Percentiles rank a stretch among this genome's conserved stretches.
These are phyloP conservation scores for Riptortus pedestris DNA, from an alignment of 1,140 invertebrate species.

Conservation along the genomic window DNA sequence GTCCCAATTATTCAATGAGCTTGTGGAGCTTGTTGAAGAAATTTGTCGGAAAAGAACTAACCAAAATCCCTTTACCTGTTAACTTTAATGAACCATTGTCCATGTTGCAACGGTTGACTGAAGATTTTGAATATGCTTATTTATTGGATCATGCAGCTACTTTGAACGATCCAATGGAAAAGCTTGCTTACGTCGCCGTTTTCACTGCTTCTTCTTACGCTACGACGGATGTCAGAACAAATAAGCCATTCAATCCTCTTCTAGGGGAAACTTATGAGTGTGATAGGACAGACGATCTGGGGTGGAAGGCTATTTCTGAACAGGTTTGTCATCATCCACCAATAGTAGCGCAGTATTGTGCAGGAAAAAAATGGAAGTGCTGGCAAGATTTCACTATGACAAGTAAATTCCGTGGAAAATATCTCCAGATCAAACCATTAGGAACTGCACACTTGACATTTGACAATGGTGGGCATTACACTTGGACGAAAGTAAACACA, in stretches of 20 bases:
- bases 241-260: slow-evolving; percentile 79
- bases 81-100: slow-evolving; percentile 98
- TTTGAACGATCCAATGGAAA: slow-evolving; percentile 55
- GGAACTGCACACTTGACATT: slow-evolving; percentile 57
- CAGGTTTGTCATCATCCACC: slow-evolving; percentile 96
- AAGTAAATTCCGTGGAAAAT: slow-evolving; percentile 96
- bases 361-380: background rate
- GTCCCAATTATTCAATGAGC: no score
- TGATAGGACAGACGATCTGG: slow-evolving; percentile 86
- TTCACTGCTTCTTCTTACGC: slow-evolving; percentile 95
- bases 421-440: slow-evolving; percentile 82
- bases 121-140: slow-evolving; percentile 94
- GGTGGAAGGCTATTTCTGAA: slow-evolving; percentile 86
- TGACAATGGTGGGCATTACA: slow-evolving; percentile 69
- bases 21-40: background rate
- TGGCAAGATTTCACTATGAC: slow-evolving; percentile 59
- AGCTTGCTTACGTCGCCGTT: slow-evolving; percentile 87
- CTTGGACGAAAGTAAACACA: slow-evolving; percentile 93
- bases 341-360: slow-evolving; percentile 57
- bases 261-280: slow-evolving; percentile 92
- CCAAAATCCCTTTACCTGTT: slow-evolving; percentile 54
- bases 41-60: background rate
- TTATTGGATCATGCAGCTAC: slow-evolving; percentile 59
- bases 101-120: slow-evolving; percentile 91
- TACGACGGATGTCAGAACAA: slow-evolving; percentile 63